Evolutionary conservation across 2,888 invertebrate genomes (phyloP), one percentile per base, ranked within the genome.

Genomic region (Drosophila paranaensis): DNA sequence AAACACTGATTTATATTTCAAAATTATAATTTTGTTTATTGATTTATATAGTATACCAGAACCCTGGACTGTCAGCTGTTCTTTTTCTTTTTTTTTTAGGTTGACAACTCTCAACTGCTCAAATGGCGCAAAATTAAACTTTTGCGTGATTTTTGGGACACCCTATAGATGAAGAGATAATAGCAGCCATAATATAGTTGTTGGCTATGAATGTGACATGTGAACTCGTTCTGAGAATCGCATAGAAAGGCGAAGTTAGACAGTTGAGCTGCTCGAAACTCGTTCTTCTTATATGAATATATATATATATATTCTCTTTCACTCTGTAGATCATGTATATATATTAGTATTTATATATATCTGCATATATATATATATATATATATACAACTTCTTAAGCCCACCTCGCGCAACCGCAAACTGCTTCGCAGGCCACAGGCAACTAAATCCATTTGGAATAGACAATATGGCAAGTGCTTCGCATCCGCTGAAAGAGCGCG

Each of bases 391-490:
- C 20, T 14, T 30, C 9, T 48, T 35, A 20, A 74, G 27, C 60
- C 16, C 20, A 55, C 60, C 70, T 72, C 74, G 69, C 51, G 13
- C 45, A 45, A 68, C 75, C 50, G 33, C 73, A 68, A 72, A n/a
- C 55, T 40, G 40, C 50, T 39, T 53, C 65, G 39, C 11, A 54
- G 45, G 43, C 40, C 60, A 72, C 56, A 45, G 74, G 55, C 71
- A 72, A 69, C 57, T 55, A 58, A 73, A 74, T 68, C 72, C 60
- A 68, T 72, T 72, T 74, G 46, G 60, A 68, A 61, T 74, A 67
- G 72, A 72, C 68, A 72, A 74, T 68, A 72, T 68, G 72, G 69
- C 74, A 74, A 72, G 72, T 74, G 69, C 69, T 61, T 56, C 53
- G 74, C 60, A 67, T 56, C 75, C 60, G 71, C 40, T 37, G 60